These are phyloP conservation scores for Ormyrus nitidulus DNA, from an alignment of 2,888 invertebrate genomes.

Conservation along the genomic window DNA sequence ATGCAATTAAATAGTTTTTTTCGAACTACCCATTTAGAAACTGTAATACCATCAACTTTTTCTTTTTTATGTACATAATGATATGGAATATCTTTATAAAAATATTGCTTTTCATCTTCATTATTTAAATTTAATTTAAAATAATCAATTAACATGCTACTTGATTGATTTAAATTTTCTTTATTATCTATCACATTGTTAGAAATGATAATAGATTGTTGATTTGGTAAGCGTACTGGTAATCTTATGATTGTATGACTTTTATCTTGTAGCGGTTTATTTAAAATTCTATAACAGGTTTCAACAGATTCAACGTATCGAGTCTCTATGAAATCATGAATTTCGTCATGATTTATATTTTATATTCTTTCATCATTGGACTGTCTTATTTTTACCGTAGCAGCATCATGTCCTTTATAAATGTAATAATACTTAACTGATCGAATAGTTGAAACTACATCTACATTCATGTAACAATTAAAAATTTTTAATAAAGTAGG, in stretches of 20 bases:
- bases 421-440: slow-evolving; percentile 65
- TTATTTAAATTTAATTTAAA: too few relatives aligned
- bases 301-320: slow-evolving; percentile 60
- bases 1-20: slow-evolving; percentile 53
- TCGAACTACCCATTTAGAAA: slow-evolving; percentile 44
- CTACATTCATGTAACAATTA: slow-evolving; percentile 66
- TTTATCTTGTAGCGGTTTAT: slow-evolving; percentile 58
- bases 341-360: slow-evolving; percentile 58
- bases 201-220: slow-evolving; percentile 49
- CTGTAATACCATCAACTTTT: slow-evolving; percentile 19
- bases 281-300: slow-evolving; percentile 57
- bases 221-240: slow-evolving; percentile 57
- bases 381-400: slow-evolving; percentile 49
- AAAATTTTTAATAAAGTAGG: slow-evolving; percentile 54
- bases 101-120: too few relatives aligned
- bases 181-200: not conserved
- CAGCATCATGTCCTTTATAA: slow-evolving; percentile 62
- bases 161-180: not conserved
- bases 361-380: slow-evolving; percentile 3
- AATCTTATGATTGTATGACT: slow-evolving; percentile 55
- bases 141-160: not conserved
- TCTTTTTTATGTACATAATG: slow-evolving; percentile 18
- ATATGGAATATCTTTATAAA: too few relatives aligned
- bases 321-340: slow-evolving; percentile 56
- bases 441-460: slow-evolving; percentile 61